Evolutionary conservation across 1,140 invertebrate genomes (phyloP).

Genomic region (Monochamus saltuarius): DNA sequence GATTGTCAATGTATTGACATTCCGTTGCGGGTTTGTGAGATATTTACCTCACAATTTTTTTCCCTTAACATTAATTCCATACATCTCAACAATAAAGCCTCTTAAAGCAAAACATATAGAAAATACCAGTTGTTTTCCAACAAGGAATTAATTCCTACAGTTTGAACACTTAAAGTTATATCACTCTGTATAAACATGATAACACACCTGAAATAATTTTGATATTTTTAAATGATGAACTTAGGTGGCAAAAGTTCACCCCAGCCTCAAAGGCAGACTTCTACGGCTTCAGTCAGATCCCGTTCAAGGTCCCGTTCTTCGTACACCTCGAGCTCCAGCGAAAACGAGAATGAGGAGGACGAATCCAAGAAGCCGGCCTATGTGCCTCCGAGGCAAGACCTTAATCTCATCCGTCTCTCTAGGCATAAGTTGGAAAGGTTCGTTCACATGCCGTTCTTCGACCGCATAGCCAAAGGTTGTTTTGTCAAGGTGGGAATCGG

Average conservation of each 20-base stretch:
- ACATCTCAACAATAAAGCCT: too few relatives aligned
- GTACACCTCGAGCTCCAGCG: conserved; percentile 53
- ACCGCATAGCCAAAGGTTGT: conserved; percentile 84
- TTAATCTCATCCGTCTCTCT: conserved; percentile 86
- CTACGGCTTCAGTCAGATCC: conserved; percentile 44
- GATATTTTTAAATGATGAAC: too few relatives aligned
- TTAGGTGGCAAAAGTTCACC: conserved; percentile 17
- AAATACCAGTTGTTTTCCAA: too few relatives aligned
- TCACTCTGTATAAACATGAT: too few relatives aligned
- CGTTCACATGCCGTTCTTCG: conserved; percentile 95
- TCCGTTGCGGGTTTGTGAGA: too few relatives aligned
- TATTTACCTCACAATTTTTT: too few relatives aligned
- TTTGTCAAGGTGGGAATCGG: conserved; percentile 97
- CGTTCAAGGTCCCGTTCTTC: conserved; percentile 38
- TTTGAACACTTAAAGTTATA: too few relatives aligned
- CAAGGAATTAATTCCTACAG: too few relatives aligned
- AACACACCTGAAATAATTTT: too few relatives aligned
- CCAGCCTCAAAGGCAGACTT: neutral
- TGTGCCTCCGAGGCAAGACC: conserved; percentile 70
- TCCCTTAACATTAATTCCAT: too few relatives aligned
- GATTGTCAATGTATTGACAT: too few relatives aligned
- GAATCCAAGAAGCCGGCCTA: conserved; percentile 43
- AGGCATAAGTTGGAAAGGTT: conserved; percentile 86
- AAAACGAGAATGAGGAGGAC: conserved; percentile 53
- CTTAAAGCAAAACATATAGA: too few relatives aligned